Percentiles rank a stretch among this genome's conserved stretches.
These are phyloP conservation scores for Allophyes oxyacanthae DNA, from an alignment of 2,888 invertebrate genomes.

Conservation along the genomic window DNA sequence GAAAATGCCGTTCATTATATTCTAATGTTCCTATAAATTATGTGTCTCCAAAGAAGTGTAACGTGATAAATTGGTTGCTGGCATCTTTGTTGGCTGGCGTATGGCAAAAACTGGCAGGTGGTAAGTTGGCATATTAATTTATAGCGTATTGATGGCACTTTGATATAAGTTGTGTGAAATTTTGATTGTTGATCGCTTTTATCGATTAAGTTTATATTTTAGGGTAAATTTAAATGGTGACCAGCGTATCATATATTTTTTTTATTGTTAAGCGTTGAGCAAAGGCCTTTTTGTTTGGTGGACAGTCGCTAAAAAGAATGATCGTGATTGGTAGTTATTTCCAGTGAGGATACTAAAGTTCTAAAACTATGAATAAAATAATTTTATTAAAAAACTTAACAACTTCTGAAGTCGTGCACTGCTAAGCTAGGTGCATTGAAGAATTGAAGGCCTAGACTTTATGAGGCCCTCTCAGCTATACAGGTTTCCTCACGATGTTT, in stretches of 20 bases:
- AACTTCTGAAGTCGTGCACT: too few species aligned
- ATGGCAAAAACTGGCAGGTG: slow-evolving; percentile 74
- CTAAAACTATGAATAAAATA: too few species aligned
- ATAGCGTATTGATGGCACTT: slow-evolving; percentile 56
- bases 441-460: too few species aligned
- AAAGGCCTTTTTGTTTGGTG: too few species aligned
- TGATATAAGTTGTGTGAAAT: slow-evolving; percentile 55
- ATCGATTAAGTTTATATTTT: background rate
- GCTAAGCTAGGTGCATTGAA: too few species aligned
- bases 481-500: too few species aligned
- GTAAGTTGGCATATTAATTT: slow-evolving; percentile 66
- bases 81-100: slow-evolving; percentile 62
- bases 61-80: slow-evolving; percentile 79
- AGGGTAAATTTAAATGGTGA: background rate
- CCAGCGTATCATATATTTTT: background rate
- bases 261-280: background rate
- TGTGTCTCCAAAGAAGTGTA: slow-evolving; percentile 78
- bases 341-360: too few species aligned
- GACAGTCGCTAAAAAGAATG: too few species aligned
- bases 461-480: too few species aligned
- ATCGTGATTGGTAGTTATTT: too few species aligned
- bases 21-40: slow-evolving; percentile 87
- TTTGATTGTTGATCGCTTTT: slow-evolving; percentile 55
- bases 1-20: slow-evolving; percentile 82
- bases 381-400: too few species aligned